Evolutionary conservation across 2,888 invertebrate genomes (phyloP).

Genomic region (Cryptops parisi): DNA sequence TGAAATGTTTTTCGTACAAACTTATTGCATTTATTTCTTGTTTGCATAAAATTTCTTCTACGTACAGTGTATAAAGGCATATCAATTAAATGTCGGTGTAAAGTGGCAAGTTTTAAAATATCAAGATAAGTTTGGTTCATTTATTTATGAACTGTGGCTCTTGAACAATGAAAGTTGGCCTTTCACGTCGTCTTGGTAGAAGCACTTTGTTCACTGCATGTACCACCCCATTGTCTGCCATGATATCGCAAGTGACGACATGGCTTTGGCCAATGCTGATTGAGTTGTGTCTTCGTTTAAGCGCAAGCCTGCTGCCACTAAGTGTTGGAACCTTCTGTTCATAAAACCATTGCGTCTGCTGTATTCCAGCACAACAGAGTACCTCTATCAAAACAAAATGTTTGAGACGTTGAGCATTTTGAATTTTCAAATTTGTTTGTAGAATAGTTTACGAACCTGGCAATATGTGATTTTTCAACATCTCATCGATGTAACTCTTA

Average conservation of each 20-base stretch:
- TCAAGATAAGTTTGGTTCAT: too few relatives aligned
- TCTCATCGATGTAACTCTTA: slow-evolving; percentile 35
- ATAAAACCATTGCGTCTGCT: background rate
- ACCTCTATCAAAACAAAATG: background rate
- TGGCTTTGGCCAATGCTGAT: background rate
- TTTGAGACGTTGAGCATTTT: background rate
- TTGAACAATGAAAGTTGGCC: too few relatives aligned
- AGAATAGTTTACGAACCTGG: slow-evolving; percentile 32
- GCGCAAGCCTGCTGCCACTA: background rate
- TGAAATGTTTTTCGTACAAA: too few relatives aligned
- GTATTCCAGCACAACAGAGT: slow-evolving; percentile 2
- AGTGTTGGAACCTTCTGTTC: background rate
- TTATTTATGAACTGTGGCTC: too few relatives aligned
- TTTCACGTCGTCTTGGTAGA: background rate
- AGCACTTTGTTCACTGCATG: background rate
- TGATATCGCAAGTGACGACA: background rate
- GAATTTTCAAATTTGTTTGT: background rate
- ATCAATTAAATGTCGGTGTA: too few relatives aligned
- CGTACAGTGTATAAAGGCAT: too few relatives aligned
- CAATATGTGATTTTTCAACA: slow-evolving; percentile 40
- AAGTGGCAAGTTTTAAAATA: too few relatives aligned
- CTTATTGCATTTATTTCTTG: too few relatives aligned
- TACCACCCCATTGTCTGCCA: slow-evolving; percentile 1
- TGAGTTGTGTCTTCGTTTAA: background rate
- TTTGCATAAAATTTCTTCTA: too few relatives aligned